phyloP scores from a whole-genome alignment of 2,888 invertebrate species.

The Epinotia ramella region DNA sequence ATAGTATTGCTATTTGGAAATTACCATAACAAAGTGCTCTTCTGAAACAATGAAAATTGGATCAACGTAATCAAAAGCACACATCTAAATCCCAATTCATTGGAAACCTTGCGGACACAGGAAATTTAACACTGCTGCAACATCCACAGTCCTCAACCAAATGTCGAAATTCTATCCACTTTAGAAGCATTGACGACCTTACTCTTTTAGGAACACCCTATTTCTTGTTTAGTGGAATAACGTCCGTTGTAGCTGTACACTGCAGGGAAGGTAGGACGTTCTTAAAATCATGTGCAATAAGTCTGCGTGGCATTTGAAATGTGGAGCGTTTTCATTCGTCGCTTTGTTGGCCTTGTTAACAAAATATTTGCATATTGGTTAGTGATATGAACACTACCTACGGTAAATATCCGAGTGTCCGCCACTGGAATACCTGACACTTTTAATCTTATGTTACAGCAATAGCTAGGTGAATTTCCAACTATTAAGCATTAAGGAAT shows the following conservation, averaged over 20 bases:
- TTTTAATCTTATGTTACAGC: too few species aligned
- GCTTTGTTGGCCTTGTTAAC: constrained; percentile 1
- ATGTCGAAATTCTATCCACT: background rate
- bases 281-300: background rate
- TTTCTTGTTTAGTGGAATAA: background rate
- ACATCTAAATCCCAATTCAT: background rate
- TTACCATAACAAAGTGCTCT: constrained; percentile 1
- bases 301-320: background rate
- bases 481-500: too few species aligned
- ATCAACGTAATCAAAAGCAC: background rate
- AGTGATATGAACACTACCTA: background rate
- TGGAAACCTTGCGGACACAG: background rate
- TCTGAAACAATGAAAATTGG: background rate
- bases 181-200: background rate
- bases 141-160: background rate
- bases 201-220: background rate
- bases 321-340: background rate
- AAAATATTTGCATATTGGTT: constrained; percentile 13
- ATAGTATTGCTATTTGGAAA: background rate
- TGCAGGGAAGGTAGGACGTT: background rate
- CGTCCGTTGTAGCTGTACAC: background rate
- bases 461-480: too few species aligned
- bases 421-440: too few species aligned
- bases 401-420: background rate
- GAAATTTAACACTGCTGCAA: background rate